phyloP scores from a whole-genome alignment of 2,797 vertebrate species.

The Catharus ustulatus region DNA sequence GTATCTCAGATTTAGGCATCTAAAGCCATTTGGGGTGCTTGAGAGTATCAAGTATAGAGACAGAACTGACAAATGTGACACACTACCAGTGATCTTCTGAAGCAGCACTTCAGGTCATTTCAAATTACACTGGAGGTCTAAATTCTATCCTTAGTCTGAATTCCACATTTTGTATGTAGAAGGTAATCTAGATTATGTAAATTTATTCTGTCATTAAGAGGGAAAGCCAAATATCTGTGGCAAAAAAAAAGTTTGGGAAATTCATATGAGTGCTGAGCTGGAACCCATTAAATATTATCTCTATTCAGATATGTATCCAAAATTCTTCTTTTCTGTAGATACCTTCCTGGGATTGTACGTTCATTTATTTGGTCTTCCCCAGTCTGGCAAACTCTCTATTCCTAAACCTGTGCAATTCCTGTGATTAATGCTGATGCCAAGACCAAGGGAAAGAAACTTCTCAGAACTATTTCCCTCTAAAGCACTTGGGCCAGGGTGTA shows the following conservation, averaged over 20 bases:
- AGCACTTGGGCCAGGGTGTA: not conserved
- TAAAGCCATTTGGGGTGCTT: not conserved
- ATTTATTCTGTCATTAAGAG: not conserved
- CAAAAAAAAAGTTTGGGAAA: not conserved
- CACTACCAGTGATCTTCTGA: rapidly evolving
- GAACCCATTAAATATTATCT: not conserved
- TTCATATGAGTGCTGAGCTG: not conserved
- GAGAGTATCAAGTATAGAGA: not conserved
- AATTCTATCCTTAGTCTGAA: not conserved
- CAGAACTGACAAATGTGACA: not conserved
- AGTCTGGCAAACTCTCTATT: not conserved
- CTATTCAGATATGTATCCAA: not conserved
- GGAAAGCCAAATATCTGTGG: not conserved
- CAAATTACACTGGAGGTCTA: not conserved
- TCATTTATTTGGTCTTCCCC: not conserved
- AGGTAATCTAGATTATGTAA: not conserved
- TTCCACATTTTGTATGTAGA: not conserved
- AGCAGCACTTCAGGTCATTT: not conserved
- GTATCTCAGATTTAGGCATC: not conserved
- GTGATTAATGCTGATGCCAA: not conserved
- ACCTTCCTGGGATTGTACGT: not conserved
- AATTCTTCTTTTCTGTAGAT: not conserved
- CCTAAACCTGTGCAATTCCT: not conserved
- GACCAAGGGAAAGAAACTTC: not conserved
- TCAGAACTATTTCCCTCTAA: not conserved